These are phyloP conservation scores for Spheniscus humboldti DNA, from an alignment of 2,797 vertebrate species.

Conservation along the genomic window DNA sequence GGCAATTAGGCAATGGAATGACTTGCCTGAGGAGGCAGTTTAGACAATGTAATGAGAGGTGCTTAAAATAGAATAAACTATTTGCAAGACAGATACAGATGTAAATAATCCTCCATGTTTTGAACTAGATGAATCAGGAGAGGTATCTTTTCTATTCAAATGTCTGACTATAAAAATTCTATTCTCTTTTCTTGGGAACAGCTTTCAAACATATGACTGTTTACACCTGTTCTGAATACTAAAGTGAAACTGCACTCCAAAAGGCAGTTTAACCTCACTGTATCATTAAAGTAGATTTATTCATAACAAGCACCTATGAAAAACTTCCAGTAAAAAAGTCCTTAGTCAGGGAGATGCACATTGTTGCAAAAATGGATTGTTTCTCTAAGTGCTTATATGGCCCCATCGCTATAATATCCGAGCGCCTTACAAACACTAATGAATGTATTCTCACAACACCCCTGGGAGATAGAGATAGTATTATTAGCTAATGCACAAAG, in stretches of 20 bases:
- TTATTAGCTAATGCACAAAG: constrained; percentile 69
- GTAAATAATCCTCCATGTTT: constrained; percentile 55
- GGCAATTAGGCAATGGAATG: constrained; percentile 45
- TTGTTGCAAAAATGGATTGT: constrained; percentile 60
- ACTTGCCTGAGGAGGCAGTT: constrained; percentile 47
- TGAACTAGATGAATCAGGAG: constrained; percentile 14
- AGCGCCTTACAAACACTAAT: constrained; percentile 58
- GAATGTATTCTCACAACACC: constrained; percentile 64
- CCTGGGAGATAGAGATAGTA: constrained; percentile 60
- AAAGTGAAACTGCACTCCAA: constrained; percentile 39
- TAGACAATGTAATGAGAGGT: constrained; percentile 52
- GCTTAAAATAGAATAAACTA: constrained; percentile 52
- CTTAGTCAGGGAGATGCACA: constrained; percentile 55
- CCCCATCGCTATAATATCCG: constrained; percentile 8
- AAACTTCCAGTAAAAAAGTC: constrained; percentile 56
- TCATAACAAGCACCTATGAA: constrained; percentile 47
- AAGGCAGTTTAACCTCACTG: constrained; percentile 53
- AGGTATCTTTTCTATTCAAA: constrained; percentile 10
- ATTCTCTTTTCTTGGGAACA: constrained; percentile 22
- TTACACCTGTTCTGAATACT: constrained; percentile 57
- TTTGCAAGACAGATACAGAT: constrained; percentile 23
- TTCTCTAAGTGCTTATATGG: constrained; percentile 57
- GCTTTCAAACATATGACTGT: constrained; percentile 38
- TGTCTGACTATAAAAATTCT: constrained; percentile 16
- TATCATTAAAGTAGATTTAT: constrained; percentile 60